Conservation (phyloP, 2,113 vertebrate species). For the Ranitomeya imitator region DNA sequence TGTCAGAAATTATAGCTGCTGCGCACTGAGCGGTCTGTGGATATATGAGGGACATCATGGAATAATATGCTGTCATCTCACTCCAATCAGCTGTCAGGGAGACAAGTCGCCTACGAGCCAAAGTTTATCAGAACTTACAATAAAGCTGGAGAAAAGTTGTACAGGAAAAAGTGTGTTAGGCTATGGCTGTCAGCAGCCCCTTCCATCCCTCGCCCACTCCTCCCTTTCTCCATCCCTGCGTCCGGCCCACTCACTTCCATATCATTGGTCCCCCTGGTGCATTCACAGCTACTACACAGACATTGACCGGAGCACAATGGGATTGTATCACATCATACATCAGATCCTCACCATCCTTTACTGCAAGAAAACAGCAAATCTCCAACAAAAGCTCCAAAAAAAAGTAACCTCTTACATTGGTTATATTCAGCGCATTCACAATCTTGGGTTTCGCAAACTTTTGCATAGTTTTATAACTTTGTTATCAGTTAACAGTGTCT, state of each 20-base stretch:
- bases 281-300: neutral
- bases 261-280: neutral
- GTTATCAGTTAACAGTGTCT: neutral
- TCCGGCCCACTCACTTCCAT: slow-evolving; percentile 28
- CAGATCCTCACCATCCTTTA: neutral
- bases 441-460: neutral
- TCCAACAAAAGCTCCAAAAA: neutral
- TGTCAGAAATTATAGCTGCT: slow-evolving; percentile 5
- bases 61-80: slow-evolving; percentile 6
- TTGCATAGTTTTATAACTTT: neutral
- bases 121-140: slow-evolving; percentile 48
- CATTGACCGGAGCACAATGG: neutral
- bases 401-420: neutral
- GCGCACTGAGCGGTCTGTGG: neutral
- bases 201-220: slow-evolving; percentile 43
- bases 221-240: slow-evolving; percentile 9
- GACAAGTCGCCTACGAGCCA: slow-evolving; percentile 5
- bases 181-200: slow-evolving; percentile 44
- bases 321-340: neutral
- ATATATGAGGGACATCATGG: neutral
- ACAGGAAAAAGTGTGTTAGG: slow-evolving; percentile 43
- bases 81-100: slow-evolving; percentile 14
- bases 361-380: neutral
- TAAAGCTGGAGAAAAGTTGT: slow-evolving; percentile 34
- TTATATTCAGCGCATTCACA: neutral